Evolutionary conservation across 1,140 invertebrate genomes (phyloP).

Genomic region (Ditylenchus dipsaci): DNA sequence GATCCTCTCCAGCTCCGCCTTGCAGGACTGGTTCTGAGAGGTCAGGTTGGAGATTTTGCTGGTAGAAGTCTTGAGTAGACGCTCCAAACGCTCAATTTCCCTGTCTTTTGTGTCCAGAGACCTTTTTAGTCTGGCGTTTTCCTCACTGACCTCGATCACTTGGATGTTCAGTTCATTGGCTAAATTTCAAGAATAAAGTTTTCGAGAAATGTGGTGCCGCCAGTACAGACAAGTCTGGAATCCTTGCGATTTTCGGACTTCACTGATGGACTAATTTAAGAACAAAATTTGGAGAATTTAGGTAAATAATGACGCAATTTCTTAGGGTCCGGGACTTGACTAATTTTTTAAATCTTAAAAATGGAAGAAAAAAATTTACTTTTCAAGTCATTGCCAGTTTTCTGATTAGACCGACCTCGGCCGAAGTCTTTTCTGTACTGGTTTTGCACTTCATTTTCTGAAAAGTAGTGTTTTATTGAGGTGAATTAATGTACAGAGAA

Average conservation of each 20-base stretch:
- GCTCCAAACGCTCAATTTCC: neutral
- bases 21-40: constrained; percentile 11
- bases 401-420: neutral
- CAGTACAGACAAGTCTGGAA: too few species aligned
- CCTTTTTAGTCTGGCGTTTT: constrained; percentile 8
- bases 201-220: too few species aligned
- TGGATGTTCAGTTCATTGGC: constrained; percentile 18
- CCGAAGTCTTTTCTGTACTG: neutral
- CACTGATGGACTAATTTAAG: neutral
- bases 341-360: neutral
- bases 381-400: neutral
- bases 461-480: too few species aligned
- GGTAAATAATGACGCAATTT: neutral
- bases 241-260: too few species aligned
- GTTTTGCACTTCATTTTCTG: neutral
- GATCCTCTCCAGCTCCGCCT: constrained; percentile 6
- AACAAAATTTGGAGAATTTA: neutral
- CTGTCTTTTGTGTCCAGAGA: constrained; percentile 6
- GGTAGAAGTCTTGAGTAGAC: neutral
- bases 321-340: neutral
- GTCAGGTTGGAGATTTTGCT: neutral
- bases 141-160: constrained; percentile 6
- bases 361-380: neutral
- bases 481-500: neutral
- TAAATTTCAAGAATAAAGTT: neutral